A percentile compares a stretch with the other conserved stretches of the same genome.
phyloP scores from a whole-genome alignment of 2,888 invertebrate species.

The Hypena proboscidalis region DNA sequence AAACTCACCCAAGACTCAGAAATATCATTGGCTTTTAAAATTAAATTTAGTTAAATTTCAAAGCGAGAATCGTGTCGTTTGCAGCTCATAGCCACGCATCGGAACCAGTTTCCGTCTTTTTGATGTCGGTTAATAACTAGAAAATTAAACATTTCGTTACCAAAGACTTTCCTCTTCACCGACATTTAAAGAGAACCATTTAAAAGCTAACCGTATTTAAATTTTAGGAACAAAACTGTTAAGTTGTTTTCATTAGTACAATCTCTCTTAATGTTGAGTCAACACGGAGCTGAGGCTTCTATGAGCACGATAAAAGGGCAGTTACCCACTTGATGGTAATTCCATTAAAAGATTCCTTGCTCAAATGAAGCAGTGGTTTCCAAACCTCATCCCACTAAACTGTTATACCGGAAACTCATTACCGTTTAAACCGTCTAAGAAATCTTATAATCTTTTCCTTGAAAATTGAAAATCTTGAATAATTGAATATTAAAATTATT shows the following conservation, averaged over 20 bases:
- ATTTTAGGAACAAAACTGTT: slow-evolving; percentile 20
- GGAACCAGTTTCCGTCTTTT: not conserved
- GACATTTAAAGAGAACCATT: not conserved
- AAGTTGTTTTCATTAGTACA: slow-evolving; percentile 41
- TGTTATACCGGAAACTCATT: slow-evolving; percentile 80
- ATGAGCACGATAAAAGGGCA: slow-evolving; percentile 33
- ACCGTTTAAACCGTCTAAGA: slow-evolving; percentile 75
- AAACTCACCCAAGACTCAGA: not conserved
- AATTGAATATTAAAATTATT: slow-evolving; percentile 75
- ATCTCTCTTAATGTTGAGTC: slow-evolving; percentile 41
- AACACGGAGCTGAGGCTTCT: slow-evolving; percentile 27
- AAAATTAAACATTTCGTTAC: not conserved
- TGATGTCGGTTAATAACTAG: slow-evolving; percentile 3
- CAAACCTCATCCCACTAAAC: slow-evolving; percentile 70
- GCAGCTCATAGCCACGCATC: not conserved
- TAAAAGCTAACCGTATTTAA: slow-evolving; percentile 25
- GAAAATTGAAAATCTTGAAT: slow-evolving; percentile 80
- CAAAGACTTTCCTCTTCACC: not conserved
- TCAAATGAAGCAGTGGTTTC: slow-evolving; percentile 63
- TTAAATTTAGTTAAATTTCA: not conserved
- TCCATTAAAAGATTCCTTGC: slow-evolving; percentile 59
- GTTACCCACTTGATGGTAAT: slow-evolving; percentile 50
- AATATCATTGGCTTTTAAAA: not conserved
- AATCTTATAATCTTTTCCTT: slow-evolving; percentile 78
- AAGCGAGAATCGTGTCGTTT: not conserved